A percentile compares a stretch with the other conserved stretches of the same genome.
Evolutionary conservation across 2,888 invertebrate species (phyloP).

Genomic region (Sesamia inferens): DNA sequence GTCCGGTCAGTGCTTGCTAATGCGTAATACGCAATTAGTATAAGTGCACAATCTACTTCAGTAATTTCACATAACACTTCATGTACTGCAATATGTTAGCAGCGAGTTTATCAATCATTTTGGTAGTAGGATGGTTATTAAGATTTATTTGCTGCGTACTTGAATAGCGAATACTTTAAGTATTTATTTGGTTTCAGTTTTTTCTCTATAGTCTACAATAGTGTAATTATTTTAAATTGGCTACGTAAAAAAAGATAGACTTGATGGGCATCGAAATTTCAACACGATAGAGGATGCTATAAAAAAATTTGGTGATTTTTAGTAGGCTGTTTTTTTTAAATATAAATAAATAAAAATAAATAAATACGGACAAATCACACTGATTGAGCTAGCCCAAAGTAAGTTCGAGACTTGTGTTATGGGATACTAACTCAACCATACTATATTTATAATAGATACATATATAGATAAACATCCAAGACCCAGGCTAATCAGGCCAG

Average conservation of each 20-base stretch:
- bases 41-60: slow-evolving; percentile 58
- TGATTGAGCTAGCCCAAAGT: no score
- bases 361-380: no score
- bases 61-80: slow-evolving; percentile 42
- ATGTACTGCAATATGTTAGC: slow-evolving; percentile 18
- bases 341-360: no score
- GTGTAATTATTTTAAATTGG: neutral
- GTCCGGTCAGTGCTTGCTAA: slow-evolving; percentile 27
- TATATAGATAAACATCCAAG: no score
- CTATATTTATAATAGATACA: no score
- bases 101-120: slow-evolving; percentile 23
- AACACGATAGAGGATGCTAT: neutral
- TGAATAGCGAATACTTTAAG: neutral
- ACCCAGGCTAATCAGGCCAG: no score
- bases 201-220: neutral
- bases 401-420: no score
- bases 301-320: neutral
- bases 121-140: neutral
- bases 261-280: neutral
- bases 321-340: neutral
- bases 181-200: neutral
- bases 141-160: neutral
- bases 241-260: neutral
- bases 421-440: no score
- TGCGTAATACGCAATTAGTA: slow-evolving; percentile 50